Evolutionary conservation across 1,140 invertebrate species (phyloP), one percentile per base, ranked within the genome.

Genomic region (Pygmarrhopalites habei): DNA sequence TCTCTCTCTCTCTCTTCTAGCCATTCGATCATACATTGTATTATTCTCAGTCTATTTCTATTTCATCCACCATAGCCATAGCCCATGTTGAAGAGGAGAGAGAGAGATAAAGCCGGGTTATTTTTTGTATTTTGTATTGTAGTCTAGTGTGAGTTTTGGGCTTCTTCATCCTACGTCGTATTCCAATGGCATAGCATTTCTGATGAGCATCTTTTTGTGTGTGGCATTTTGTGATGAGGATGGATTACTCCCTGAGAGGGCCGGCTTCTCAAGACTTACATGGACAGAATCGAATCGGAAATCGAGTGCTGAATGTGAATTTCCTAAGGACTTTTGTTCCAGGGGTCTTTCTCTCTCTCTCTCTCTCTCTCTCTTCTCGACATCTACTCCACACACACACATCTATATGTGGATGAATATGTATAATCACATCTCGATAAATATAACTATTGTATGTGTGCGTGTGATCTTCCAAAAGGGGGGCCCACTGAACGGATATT

Each of bases 241-340:
- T 60, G 59, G 59, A 60, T 60, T 60, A 60, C 49, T 60, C 59
- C 59, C 59, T 53, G 29, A 29, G 49, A 39, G 55, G 49, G 32
- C 23, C n/a, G 23, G 44, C 17, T 21, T 25, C 44, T 47, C 15
- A 35, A 35, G 32, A 5, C 32, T 35, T 35, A 35, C 4, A 7
- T 25, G 44, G n/a, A 47, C 4, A n/a, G 17, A n/a, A n/a, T 47
- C 44, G n/a, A n/a, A 25, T 46, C n/a, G 10, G 15, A 46, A n/a
- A 46, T 46, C 21, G 44, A 46, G 44, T 46, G 44, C 44, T 46
- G 44, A 46, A 46, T 46, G 44, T 46, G 44, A 46, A 46, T 10
- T 46, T 46, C 44, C 44, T 39, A 10, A 10, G 7, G 35, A 10
- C 35, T 17, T 10, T 39, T 39, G 17, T 39, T 10, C 7, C 17